Evolutionary conservation across 2,797 vertebrate species (phyloP).

Genomic region (Schizopygopsis malacanthus): DNA sequence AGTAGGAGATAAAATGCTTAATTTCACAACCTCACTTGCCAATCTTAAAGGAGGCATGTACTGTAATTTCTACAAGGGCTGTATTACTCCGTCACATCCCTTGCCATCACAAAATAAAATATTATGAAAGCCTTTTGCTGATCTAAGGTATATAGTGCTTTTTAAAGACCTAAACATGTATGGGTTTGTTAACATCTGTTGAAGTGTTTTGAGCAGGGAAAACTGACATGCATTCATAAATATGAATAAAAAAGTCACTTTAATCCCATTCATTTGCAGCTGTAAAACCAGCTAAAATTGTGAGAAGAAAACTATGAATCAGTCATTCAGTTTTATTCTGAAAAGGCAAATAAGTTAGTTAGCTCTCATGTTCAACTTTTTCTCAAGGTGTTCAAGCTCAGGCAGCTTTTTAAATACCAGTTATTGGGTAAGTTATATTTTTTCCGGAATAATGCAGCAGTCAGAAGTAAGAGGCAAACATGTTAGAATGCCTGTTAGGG

Average conservation of each 20-base stretch:
- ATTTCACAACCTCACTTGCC: not conserved
- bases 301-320: not conserved
- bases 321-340: not conserved
- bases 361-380: not conserved
- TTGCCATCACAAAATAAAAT: not conserved
- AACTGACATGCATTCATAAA: not conserved
- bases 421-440: not conserved
- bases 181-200: no score
- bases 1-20: not conserved
- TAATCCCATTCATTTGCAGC: not conserved
- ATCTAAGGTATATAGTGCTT: conserved; percentile 5
- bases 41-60: not conserved
- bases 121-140: conserved; percentile 35
- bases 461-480: conserved; percentile 41
- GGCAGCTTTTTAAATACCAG: conserved; percentile 1
- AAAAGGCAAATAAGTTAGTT: not conserved
- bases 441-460: conserved; percentile 47
- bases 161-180: no score
- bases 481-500: conserved; percentile 22
- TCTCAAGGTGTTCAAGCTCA: not conserved
- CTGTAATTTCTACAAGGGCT: not conserved
- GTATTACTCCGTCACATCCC: not conserved
- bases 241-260: not conserved
- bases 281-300: conserved; percentile 30
- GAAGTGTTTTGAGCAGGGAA: no score